Conservation (phyloP, 2,797 vertebrate genomes). For the Scolopax rusticola region DNA sequence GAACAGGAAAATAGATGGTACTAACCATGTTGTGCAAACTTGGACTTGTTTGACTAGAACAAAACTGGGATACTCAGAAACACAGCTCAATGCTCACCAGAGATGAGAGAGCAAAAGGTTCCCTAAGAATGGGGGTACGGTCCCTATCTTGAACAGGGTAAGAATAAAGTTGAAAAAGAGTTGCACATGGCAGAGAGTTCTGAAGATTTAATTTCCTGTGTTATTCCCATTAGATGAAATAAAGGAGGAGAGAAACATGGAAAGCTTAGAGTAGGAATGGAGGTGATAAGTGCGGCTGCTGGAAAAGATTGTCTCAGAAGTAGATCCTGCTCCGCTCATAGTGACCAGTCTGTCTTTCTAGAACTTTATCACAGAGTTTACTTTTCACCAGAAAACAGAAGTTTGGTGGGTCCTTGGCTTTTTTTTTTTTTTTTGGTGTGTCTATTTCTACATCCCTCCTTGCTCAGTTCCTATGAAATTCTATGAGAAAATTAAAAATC, state of each 20-base stretch:
- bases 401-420: background rate
- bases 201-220: background rate
- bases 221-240: background rate
- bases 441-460: background rate
- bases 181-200: background rate
- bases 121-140: background rate
- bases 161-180: background rate
- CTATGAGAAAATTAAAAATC: background rate
- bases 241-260: background rate
- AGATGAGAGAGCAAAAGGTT: background rate
- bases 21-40: background rate
- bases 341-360: background rate
- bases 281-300: background rate
- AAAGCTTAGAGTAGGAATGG: background rate
- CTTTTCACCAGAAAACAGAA: background rate
- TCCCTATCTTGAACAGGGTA: background rate
- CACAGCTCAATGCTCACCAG: background rate
- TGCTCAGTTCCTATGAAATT: background rate
- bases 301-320: background rate
- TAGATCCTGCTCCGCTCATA: background rate
- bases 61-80: background rate
- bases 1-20: background rate
- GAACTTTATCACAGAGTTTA: background rate
- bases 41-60: background rate
- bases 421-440: too few relatives aligned